Percentiles rank a stretch among this genome's conserved stretches.
phyloP scores from a whole-genome alignment of 2,888 invertebrate genomes.

The Caenorhabditis wallacei region DNA sequence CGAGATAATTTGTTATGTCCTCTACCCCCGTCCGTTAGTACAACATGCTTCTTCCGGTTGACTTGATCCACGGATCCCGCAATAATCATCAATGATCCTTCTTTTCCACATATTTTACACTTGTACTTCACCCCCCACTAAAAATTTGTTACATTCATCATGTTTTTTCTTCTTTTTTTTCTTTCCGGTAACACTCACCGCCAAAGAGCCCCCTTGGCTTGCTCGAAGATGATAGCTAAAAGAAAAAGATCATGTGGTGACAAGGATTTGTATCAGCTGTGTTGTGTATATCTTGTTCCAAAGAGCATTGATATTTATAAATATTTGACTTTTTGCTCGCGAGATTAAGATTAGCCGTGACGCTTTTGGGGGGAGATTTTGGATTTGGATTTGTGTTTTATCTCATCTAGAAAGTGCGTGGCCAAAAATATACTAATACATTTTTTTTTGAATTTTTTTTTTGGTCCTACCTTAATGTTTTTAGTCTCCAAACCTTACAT shows the following conservation, averaged over 20 bases:
- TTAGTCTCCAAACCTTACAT: no score
- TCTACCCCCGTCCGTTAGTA: background rate
- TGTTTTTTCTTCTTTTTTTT: conserved; percentile 2
- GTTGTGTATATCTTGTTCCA: conserved; percentile 1
- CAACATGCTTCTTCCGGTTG: conserved; percentile 39
- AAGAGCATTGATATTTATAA: background rate
- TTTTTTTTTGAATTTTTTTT: no score
- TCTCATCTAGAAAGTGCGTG: no score
- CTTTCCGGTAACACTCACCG: conserved; percentile 21
- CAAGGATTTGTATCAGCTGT: conserved; percentile 20
- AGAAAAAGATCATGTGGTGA: conserved; percentile 26
- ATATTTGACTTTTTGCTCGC: background rate
- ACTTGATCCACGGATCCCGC: conserved; percentile 26
- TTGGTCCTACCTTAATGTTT: no score
- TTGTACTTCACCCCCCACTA: background rate
- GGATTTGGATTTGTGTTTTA: no score
- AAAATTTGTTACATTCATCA: conserved; percentile 32
- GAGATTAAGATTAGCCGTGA: background rate
- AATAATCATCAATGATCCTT: conserved; percentile 2
- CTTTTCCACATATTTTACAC: background rate
- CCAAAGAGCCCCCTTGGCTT: no score
- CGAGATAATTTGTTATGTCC: conserved; percentile 24
- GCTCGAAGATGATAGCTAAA: conserved; percentile 17
- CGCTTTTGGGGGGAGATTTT: no score
- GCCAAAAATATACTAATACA: no score